Evolutionary conservation across 2,113 vertebrate species (phyloP).

Genomic region (Pheucticus melanocephalus): DNA sequence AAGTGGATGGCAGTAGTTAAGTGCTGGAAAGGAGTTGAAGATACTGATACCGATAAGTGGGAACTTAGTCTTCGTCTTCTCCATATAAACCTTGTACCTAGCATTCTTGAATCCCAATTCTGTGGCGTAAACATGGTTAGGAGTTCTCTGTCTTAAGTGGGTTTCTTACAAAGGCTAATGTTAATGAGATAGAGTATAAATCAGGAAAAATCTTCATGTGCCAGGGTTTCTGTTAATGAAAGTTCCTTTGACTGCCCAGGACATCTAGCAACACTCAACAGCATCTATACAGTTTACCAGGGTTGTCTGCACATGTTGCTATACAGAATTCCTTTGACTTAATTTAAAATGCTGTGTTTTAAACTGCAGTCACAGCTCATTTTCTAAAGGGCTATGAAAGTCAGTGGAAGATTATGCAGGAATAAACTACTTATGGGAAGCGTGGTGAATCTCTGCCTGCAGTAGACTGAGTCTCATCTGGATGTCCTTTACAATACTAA

Average conservation of each 20-base stretch:
- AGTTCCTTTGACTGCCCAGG: neutral
- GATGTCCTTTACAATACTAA: neutral
- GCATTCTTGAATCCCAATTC: neutral
- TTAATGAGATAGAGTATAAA: neutral
- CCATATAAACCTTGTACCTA: neutral
- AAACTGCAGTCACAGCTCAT: neutral
- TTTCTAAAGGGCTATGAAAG: neutral
- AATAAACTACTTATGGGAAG: neutral
- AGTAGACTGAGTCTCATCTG: neutral
- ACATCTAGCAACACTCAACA: neutral
- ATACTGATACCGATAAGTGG: neutral
- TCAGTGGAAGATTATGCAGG: neutral
- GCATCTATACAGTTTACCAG: neutral
- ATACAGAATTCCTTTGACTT: neutral
- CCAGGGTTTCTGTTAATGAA: neutral
- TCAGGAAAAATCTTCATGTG: neutral
- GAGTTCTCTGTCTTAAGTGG: neutral
- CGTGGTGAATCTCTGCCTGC: neutral
- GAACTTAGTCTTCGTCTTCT: neutral
- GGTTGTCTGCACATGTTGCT: neutral
- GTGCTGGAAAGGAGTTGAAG: neutral
- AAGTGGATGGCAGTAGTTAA: neutral
- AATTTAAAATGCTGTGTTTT: neutral
- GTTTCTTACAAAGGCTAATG: neutral
- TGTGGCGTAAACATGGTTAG: rapidly evolving